Percentiles rank a stretch among this genome's conserved stretches.
phyloP scores from a whole-genome alignment of 2,888 invertebrate genomes.

The Mystacides longicornis region DNA sequence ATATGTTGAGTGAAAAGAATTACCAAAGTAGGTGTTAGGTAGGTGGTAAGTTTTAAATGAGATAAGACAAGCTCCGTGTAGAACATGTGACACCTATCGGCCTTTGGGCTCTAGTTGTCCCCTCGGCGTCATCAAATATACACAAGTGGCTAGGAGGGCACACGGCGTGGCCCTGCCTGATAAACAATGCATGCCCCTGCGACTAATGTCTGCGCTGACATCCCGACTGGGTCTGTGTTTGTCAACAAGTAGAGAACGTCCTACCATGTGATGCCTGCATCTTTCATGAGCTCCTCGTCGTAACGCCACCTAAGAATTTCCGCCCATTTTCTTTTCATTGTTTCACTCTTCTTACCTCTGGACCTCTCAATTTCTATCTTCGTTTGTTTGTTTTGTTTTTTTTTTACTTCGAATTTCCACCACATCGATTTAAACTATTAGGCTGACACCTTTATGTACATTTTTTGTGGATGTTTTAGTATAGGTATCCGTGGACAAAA shows the following conservation, averaged over 20 bases:
- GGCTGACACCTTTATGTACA: too few relatives aligned
- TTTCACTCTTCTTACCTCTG: constrained; percentile 2
- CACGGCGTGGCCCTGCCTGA: constrained; percentile 12
- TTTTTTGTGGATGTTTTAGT: too few relatives aligned
- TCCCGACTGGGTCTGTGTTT: constrained; percentile 19
- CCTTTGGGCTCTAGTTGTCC: constrained; percentile 5
- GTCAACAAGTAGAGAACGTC: constrained; percentile 22
- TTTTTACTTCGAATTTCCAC: not conserved
- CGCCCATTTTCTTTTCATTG: constrained; percentile 15
- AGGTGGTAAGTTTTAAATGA: not conserved
- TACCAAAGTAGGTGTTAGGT: not conserved
- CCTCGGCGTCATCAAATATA: constrained; percentile 22
- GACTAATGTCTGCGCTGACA: constrained; percentile 25
- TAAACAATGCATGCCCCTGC: constrained; percentile 24
- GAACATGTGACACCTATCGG: constrained; percentile 3
- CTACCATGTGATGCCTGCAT: constrained; percentile 12
- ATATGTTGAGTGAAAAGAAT: too few relatives aligned
- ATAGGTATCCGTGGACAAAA: too few relatives aligned
- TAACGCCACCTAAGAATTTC: constrained; percentile 10
- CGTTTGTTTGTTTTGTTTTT: not conserved
- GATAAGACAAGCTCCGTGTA: constrained; percentile 1
- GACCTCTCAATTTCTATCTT: too few relatives aligned
- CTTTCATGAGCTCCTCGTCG: constrained; percentile 19
- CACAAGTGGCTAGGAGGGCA: constrained; percentile 17
- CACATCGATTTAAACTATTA: not conserved